Base-by-base conservation (phyloP, 2,797 vertebrate species). In the Sebastes diploproa region DNA sequence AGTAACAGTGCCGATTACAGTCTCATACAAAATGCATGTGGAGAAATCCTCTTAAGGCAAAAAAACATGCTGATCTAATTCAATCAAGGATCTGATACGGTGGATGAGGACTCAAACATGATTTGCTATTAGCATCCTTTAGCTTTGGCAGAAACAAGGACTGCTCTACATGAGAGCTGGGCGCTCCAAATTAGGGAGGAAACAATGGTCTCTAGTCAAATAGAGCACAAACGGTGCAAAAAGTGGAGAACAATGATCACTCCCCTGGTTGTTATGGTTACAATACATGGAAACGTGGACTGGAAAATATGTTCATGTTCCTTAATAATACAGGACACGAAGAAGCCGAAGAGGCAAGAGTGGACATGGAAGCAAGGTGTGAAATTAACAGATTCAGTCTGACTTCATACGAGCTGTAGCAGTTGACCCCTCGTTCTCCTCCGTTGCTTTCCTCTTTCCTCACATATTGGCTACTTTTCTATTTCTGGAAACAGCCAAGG, bases 61-160 rank as follows among this genome's bases (percentile, higher is more conserved):
- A 78, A 86, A 81, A 91, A 86, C 86, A 82, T 82, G 92, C 91
- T 90, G 89, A 96, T 95, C 10, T 92, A 93, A 94, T 92, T 93
- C 87, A 95, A 93, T 92, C 88, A 85, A 86, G 86, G 83, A 83
- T 87, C 91, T 91, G 88, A 93, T 88, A 81, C 16, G 76, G 82
- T 60, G 86, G 77, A 86, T 77, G 83, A 91, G 86, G 70, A 52
- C 80, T 87, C 85, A 88, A 88, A 92, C 75, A 84, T 87, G 78
- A 89, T 90, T 86, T 85, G 75, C 80, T 25, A 25, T 42, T 42
- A 23, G 34, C 34, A 23, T 42, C 22, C 34, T 18, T 36, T 22
- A 0, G 12, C 18, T 52, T 76, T 42, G 10, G 34, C 29, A 65
- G 30, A 46, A 61, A 63, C 10, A 62, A 65, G 14, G 3, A 54